Evolutionary conservation across 2,113 vertebrate genomes (phyloP), one percentile per base, ranked within the genome.

Genomic region (Callaeas wilsoni): DNA sequence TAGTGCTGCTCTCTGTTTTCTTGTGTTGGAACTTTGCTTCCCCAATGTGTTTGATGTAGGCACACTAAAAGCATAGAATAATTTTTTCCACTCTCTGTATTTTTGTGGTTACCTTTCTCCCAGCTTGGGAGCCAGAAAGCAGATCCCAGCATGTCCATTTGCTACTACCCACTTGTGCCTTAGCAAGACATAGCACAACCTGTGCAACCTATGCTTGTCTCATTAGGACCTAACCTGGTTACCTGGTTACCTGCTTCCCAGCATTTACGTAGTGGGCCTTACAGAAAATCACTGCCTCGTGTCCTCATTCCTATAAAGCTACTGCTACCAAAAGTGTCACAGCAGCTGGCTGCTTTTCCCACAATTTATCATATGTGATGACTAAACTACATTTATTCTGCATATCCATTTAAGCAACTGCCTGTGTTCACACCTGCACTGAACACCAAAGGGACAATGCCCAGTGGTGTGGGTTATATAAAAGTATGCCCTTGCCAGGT

Each of bases 71-170:
- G 44, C 42, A 78, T 25, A 27, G 89, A 57, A 60, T 94, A 53
- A 68, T 90, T 87, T 96, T 96, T 96, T 95, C 81, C 94, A 79
- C 75, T 59, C 92, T 80, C n/a, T 80, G 74, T 87, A 35, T 81
- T 63, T 79, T 87, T 82, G 77, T 78, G 70, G 89, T 95, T 93
- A 65, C 74, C 42, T 77, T 88, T 83, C 89, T 88, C 35, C 42
- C 56, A 89, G 73, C 37, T 44, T 29, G 37, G 64, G n/a, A 90
- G 90, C 76, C 88, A 96, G 92, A n/a, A 64, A 75, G 60, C 95
- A 93, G 64, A 96, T 92, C 92, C 73, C 39, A 56, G 79, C 90
- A 86, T 0, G 73, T 71, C 82, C 52, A 7, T 60, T 88, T 90
- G 70, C 63, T 92, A 5, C 87, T 95, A 44, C 87, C 39, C 67